These are phyloP conservation scores for Cryptophagus acutangulus DNA, from an alignment of 2,888 invertebrate species.

Conservation along the genomic window DNA sequence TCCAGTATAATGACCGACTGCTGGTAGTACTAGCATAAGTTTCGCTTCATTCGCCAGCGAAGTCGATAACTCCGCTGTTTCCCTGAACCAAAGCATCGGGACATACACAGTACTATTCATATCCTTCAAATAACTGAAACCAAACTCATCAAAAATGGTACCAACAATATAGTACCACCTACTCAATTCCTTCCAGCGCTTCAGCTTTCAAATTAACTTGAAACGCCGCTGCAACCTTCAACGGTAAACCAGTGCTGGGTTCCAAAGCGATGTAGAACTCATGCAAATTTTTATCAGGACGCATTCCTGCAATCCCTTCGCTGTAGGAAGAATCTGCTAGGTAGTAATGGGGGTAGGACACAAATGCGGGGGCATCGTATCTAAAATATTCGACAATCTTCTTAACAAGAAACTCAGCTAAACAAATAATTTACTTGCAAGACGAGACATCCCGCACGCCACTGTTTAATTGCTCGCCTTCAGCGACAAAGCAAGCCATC, in stretches of 20 bases:
- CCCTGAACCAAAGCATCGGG: constrained; percentile 75
- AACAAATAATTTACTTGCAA: constrained; percentile 53
- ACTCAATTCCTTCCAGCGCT: constrained; percentile 53
- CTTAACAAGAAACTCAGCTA: too few species aligned
- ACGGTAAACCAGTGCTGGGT: constrained; percentile 73
- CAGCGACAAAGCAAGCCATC: constrained; percentile 60
- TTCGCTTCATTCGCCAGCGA: constrained; percentile 55
- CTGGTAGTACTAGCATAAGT: constrained; percentile 52
- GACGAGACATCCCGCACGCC: constrained; percentile 69
- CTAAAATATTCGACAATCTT: too few species aligned
- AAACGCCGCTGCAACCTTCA: constrained; percentile 65
- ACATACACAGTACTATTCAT: too few species aligned
- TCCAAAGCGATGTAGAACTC: constrained; percentile 65
- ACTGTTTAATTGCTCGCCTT: constrained; percentile 45
- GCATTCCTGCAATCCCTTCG: constrained; percentile 60
- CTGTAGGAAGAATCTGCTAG: constrained; percentile 64
- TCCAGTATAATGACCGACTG: constrained; percentile 53
- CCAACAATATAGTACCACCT: constrained; percentile 41
- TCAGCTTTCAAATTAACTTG: constrained; percentile 69
- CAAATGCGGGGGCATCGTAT: constrained; percentile 75
- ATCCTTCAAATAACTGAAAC: too few species aligned
- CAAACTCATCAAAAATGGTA: background rate
- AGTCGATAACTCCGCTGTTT: constrained; percentile 57
- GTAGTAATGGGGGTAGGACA: constrained; percentile 79
- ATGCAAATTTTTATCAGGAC: constrained; percentile 60